Evolutionary conservation across 2,888 invertebrate species (phyloP).

Genomic region (Cynaeus angustus): DNA sequence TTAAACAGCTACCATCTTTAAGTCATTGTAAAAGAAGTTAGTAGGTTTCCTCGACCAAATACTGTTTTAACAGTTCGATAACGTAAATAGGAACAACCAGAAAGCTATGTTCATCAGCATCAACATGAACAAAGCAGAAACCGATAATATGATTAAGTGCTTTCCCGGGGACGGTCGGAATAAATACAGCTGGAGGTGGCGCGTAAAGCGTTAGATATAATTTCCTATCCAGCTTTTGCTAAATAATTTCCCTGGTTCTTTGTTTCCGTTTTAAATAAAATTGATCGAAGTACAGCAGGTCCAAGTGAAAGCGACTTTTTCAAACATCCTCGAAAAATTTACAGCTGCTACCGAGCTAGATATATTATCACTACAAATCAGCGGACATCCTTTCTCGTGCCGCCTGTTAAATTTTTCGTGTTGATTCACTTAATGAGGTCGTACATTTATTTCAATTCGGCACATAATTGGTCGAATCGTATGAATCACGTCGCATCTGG

Average conservation of each 20-base stretch:
- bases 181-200: conserved; percentile 26
- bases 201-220: conserved; percentile 29
- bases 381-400: conserved; percentile 32
- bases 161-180: conserved; percentile 40
- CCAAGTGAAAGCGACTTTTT: conserved; percentile 29
- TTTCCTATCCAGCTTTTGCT: conserved; percentile 25
- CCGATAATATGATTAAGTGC: conserved; percentile 48
- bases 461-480: conserved; percentile 20
- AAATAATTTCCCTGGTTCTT: conserved; percentile 7
- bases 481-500: conserved; percentile 22
- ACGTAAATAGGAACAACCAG: conserved; percentile 32
- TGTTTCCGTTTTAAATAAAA: conserved; percentile 23
- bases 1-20: neutral
- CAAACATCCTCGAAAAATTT: neutral
- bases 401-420: conserved; percentile 22
- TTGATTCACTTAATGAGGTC: conserved; percentile 30
- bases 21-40: conserved; percentile 13
- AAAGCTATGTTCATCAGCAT: conserved; percentile 31
- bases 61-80: conserved; percentile 23
- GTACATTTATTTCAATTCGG: conserved; percentile 30
- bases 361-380: conserved; percentile 5
- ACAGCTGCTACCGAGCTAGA: conserved; percentile 11
- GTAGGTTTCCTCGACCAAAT: conserved; percentile 12
- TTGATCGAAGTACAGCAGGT: conserved; percentile 1
- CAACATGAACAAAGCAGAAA: conserved; percentile 44